Base-by-base conservation (phyloP, 1,140 invertebrate species). In the Matsumurasca onukii region DNA sequence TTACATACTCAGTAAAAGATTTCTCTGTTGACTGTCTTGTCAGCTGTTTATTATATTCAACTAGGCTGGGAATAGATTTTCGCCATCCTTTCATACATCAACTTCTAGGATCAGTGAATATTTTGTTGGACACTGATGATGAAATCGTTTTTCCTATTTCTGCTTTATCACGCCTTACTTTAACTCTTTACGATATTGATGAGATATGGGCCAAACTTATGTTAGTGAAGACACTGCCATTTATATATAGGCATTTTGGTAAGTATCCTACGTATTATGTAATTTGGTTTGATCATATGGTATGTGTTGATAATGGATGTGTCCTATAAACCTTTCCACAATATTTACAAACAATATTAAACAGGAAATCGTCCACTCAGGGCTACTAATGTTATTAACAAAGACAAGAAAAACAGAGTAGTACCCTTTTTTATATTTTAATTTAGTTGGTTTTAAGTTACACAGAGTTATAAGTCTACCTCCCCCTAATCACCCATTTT, bases 241-340 rank as follows among this genome's bases (percentile, higher is more conserved):
- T 59, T 29, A 59, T 59, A 5, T 27, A 59, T 59, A 59, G 3
- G 12, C 22, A 59, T 27, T 59, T 59, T 59, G 55, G 55, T 59
- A 29, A 59, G 55, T 59, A 27, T 22, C 22, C 3, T 12, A 20
- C 5, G 12, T 52, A 52, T 15, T 52, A 5, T 52, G 12, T 52
- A 20, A 20, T 22, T 52, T 52, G 20, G 5, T 39, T 39, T 17
- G 17, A 39, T 39, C n/a, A n/a, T n/a, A n/a, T n/a, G n/a, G n/a
- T n/a, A n/a, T n/a, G n/a, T n/a, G n/a, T n/a, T n/a, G n/a, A n/a
- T n/a, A n/a, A n/a, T n/a, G n/a, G n/a, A n/a, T n/a, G n/a, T n/a
- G n/a, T n/a, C n/a, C n/a, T n/a, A n/a, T n/a, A n/a, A n/a, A n/a
- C n/a, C n/a, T n/a, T n/a, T n/a, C n/a, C n/a, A n/a, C n/a, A n/a